These are phyloP conservation scores for Petroica traversi DNA, from an alignment of 2,113 vertebrate genomes.

Conservation along the genomic window DNA sequence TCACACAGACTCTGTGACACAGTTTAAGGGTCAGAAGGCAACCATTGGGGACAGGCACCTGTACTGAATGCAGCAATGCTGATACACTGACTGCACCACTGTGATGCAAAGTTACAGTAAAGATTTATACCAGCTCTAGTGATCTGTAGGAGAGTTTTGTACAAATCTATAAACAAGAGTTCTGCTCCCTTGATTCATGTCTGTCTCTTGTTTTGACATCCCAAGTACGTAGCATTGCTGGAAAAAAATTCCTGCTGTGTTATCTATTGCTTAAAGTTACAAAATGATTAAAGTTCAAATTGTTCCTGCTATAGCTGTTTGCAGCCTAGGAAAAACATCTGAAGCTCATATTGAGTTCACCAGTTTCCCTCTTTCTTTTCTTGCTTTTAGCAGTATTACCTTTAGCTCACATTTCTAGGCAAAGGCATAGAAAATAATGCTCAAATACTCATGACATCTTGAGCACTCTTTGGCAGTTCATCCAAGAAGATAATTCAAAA, in stretches of 20 bases:
- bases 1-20: neutral
- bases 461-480: neutral
- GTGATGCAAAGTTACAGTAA: neutral
- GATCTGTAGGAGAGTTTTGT: neutral
- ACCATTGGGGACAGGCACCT: neutral
- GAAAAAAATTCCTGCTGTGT: neutral
- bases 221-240: neutral
- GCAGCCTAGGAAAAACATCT: neutral
- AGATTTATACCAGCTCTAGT: neutral
- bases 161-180: neutral
- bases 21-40: neutral
- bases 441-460: neutral
- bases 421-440: neutral
- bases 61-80: neutral
- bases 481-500: neutral
- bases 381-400: neutral
- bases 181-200: neutral
- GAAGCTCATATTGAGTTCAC: neutral
- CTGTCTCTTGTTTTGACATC: neutral
- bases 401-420: neutral
- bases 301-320: neutral
- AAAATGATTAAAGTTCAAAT: slow-evolving; percentile 33
- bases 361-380: neutral
- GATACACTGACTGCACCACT: accelerated
- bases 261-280: neutral